These are phyloP conservation scores for Calameuta idolon DNA, from an alignment of 2,888 invertebrate genomes.

Conservation along the genomic window DNA sequence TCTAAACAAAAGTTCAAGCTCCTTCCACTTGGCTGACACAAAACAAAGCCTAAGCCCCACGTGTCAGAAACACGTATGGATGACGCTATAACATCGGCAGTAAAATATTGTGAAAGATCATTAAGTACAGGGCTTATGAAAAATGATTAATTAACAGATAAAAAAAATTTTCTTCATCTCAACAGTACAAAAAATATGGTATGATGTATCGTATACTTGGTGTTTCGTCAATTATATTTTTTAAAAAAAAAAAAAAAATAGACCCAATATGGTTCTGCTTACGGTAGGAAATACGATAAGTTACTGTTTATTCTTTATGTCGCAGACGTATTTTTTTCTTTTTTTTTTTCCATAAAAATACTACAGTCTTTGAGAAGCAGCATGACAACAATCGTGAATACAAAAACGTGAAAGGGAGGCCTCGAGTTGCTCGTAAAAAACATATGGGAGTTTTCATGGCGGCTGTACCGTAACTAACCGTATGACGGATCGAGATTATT, in stretches of 20 bases:
- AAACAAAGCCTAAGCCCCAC: conserved; percentile 28
- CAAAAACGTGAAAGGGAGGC: background rate
- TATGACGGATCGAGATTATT: conserved; percentile 17
- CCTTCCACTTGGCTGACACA: conserved; percentile 25
- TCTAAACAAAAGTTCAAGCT: conserved; percentile 33
- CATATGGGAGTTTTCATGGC: background rate
- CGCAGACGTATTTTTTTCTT: background rate
- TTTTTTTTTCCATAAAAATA: background rate
- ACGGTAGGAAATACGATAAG: background rate
- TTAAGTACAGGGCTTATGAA: background rate
- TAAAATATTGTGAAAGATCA: background rate
- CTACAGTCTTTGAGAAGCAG: background rate
- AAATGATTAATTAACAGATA: background rate
- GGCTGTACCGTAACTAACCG: background rate
- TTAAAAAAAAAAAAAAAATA: background rate
- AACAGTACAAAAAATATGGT: background rate
- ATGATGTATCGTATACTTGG: background rate
- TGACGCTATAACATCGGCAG: background rate
- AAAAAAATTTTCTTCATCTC: background rate
- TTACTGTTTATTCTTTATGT: background rate
- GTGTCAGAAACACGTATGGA: conserved; percentile 23
- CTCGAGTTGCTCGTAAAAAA: background rate
- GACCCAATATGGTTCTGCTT: background rate
- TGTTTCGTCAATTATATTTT: background rate
- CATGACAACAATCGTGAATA: background rate